Percentiles rank a stretch among this genome's conserved stretches.
phyloP scores from a whole-genome alignment of 2,888 invertebrate species.

The Zonitis immaculata region DNA sequence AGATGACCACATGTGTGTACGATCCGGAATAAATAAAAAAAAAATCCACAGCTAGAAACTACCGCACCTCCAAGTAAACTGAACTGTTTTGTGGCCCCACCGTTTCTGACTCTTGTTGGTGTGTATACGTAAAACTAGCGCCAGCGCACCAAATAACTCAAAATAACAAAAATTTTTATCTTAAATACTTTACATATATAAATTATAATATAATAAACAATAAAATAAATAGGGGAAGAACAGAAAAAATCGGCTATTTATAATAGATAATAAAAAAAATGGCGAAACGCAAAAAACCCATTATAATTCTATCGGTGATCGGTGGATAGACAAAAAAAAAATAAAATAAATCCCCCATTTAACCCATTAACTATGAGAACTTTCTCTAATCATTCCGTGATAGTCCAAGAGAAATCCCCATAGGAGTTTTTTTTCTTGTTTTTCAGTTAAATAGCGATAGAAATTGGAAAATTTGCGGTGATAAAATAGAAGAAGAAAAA shows the following conservation, averaged over 20 bases:
- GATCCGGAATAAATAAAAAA: slow-evolving; percentile 29
- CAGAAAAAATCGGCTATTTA: background rate
- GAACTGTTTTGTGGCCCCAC: slow-evolving; percentile 16
- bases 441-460: background rate
- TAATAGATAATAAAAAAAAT: background rate
- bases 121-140: slow-evolving; percentile 12
- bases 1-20: slow-evolving; percentile 39
- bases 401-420: background rate
- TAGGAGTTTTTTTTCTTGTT: background rate
- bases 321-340: too few relatives aligned
- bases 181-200: background rate
- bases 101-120: slow-evolving; percentile 10
- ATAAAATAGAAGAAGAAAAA: too few relatives aligned
- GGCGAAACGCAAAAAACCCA: too few relatives aligned
- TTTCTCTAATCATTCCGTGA: background rate
- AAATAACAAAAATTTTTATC: background rate
- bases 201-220: slow-evolving; percentile 1
- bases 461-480: background rate
- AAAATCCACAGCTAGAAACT: slow-evolving; percentile 15
- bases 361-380: too few relatives aligned
- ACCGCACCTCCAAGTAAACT: slow-evolving; percentile 20
- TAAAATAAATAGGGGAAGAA: background rate
- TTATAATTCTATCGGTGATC: too few relatives aligned
- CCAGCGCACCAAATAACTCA: slow-evolving; percentile 16
- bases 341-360: background rate